These are phyloP conservation scores for Lutraria lutraria DNA, from an alignment of 2,888 invertebrate genomes.

Conservation along the genomic window DNA sequence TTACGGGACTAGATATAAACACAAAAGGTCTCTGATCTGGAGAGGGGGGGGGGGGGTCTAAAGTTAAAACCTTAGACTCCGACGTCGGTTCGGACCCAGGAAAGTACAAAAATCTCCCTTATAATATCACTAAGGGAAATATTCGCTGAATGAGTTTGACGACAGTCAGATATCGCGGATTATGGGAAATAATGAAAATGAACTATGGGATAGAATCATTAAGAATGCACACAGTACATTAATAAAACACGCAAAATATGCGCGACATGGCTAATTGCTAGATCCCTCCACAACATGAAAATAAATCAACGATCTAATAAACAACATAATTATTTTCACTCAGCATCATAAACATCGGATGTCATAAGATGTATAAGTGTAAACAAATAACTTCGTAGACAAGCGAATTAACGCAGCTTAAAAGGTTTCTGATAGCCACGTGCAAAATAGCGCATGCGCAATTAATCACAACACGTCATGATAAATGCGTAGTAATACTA, in stretches of 20 bases:
- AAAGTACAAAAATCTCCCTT: too few species aligned
- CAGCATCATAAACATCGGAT: not conserved
- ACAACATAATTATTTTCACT: not conserved
- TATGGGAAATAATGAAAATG: not conserved
- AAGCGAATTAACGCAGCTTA: constrained; percentile 11
- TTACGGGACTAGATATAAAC: too few species aligned
- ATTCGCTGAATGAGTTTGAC: too few species aligned
- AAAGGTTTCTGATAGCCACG: constrained; percentile 18
- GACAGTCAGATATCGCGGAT: too few species aligned
- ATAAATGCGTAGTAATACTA: constrained; percentile 35
- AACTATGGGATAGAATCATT: not conserved
- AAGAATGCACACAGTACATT: not conserved
- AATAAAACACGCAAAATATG: not conserved
- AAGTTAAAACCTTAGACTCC: too few species aligned
- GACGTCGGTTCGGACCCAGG: too few species aligned
- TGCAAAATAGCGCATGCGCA: constrained; percentile 26
- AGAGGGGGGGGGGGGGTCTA: too few species aligned
- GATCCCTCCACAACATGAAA: not conserved
- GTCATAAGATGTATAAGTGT: not conserved
- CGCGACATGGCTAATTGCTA: not conserved
- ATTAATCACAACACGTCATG: constrained; percentile 51
- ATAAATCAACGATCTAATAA: not conserved
- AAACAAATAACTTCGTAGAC: constrained; percentile 6
- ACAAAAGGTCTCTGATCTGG: too few species aligned
- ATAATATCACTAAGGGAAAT: too few species aligned